Evolutionary conservation across 2,888 invertebrate genomes (phyloP), one percentile per base, ranked within the genome.

Genomic region (Cheiracanthium punctorium): DNA sequence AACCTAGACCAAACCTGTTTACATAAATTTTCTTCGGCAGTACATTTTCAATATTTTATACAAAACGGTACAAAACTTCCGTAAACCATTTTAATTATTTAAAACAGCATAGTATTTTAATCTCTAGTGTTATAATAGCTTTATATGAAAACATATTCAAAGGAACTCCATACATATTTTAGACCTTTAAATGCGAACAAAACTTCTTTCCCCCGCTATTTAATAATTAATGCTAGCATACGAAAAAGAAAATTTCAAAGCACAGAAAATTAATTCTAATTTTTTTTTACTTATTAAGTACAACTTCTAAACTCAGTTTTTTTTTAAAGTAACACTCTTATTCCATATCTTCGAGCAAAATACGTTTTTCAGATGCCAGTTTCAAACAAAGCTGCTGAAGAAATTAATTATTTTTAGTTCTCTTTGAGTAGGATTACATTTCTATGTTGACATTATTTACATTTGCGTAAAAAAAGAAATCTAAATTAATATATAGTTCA

Each of bases 251-350:
- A 58, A 24, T 58, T 58, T 24, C 24, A 7, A 20, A 58, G 17
- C 24, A 58, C 58, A 58, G 58, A 58, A 58, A 58, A 58, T 58
- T 24, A 58, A 58, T 17, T 58, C 58, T 58, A 48, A 58, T 24
- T 58, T 48, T 14, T 58, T 24, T 58, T 24, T 20, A 17, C 20
- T 24, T 20, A 58, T 58, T 20, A 24, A 24, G 1, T 24, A 24
- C 1, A 58, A 58, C 58, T 58, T 58, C 24, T 58, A 7, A 24
- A 58, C 17, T 58, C 24, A 5, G 20, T 58, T 58, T 17, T 58
- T 58, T 24, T 58, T 58, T 58, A 37, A 17, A 48, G 48, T 17
- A 7, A 17, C 48, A 17, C 14, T 48, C 48, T 5, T 14, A 48
- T 48, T 48, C 17, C 48, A 17, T 17, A 48, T 48, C 48, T 48